Percentiles rank a stretch among this genome's conserved stretches.
Evolutionary conservation across 2,113 vertebrate species (phyloP).

Genomic region (Barbus barbus): DNA sequence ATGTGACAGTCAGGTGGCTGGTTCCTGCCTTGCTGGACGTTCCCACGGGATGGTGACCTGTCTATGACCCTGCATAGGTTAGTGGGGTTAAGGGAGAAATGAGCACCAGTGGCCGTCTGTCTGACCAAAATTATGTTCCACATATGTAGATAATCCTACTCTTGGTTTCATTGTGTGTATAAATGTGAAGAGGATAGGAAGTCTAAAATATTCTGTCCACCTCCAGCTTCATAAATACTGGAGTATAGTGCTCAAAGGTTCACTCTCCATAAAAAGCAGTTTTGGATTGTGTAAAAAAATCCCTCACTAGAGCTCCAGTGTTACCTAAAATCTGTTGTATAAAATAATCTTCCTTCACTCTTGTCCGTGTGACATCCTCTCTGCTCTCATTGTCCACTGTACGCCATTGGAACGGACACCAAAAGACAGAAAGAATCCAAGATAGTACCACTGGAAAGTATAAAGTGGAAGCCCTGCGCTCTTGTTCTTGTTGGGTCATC

Average conservation of each 20-base stretch:
- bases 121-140: neutral
- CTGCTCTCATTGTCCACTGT: neutral
- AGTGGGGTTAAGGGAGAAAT: neutral
- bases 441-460: neutral
- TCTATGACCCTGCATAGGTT: neutral
- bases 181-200: neutral
- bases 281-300: neutral
- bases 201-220: neutral
- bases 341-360: neutral
- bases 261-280: neutral
- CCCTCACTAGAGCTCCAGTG: neutral
- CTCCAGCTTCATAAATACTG: conserved; percentile 18
- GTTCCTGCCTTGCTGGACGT: conserved; percentile 15
- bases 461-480: neutral
- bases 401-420: neutral
- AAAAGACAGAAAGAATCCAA: neutral
- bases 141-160: neutral
- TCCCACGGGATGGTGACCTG: conserved; percentile 12
- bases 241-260: neutral
- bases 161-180: neutral
- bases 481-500: neutral
- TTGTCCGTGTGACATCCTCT: neutral
- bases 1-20: conserved; percentile 36
- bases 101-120: neutral
- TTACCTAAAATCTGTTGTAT: neutral